Conservation (phyloP, 2,113 vertebrate species). For the Prinia subflava region DNA sequence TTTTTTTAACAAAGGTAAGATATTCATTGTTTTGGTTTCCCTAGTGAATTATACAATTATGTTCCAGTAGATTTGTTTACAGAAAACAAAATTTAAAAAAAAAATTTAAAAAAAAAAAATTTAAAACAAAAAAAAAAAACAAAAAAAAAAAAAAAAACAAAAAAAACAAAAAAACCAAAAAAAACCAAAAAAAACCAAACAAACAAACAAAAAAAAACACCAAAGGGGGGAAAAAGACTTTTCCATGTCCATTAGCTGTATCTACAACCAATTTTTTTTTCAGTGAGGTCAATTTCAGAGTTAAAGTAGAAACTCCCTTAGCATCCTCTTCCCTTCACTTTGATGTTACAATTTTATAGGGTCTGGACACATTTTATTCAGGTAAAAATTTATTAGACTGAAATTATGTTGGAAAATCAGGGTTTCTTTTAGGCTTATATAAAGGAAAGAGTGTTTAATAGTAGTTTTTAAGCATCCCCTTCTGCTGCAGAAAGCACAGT, state of each 20-base stretch:
- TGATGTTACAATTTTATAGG: background rate
- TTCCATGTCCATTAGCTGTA: background rate
- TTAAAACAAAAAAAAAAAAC: no score
- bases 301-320: background rate
- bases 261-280: background rate
- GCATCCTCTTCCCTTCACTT: background rate
- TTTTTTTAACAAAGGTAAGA: background rate
- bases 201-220: background rate
- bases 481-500: background rate
- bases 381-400: background rate
- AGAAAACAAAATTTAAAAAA: background rate
- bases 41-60: background rate
- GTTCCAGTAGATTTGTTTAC: background rate
- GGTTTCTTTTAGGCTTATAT: background rate
- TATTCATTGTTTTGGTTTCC: background rate
- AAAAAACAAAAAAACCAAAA: background rate
- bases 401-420: background rate
- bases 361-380: background rate
- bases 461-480: background rate
- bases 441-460: background rate
- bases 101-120: no score
- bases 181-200: background rate
- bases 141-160: background rate
- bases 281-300: background rate
- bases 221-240: no score